Conservation (phyloP, 2,888 invertebrate species). For the Actias luna region DNA sequence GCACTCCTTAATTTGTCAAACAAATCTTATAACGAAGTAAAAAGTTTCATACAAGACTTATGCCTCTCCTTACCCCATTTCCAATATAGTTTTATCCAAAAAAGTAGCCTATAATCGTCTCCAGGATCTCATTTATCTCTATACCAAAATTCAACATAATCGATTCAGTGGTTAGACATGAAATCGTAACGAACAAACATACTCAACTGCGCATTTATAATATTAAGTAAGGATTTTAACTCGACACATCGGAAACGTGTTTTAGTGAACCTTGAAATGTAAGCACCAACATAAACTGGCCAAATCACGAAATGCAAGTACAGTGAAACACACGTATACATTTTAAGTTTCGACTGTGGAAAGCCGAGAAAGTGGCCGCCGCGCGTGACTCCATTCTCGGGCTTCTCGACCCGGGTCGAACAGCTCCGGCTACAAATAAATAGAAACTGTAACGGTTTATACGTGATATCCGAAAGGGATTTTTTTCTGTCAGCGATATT, state of each 20-base stretch:
- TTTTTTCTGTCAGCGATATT: slow-evolving; percentile 33
- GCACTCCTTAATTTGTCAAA: no score
- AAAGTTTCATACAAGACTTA: no score
- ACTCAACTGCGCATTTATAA: no score
- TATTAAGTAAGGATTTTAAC: no score
- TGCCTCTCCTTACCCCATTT: no score
- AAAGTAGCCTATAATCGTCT: no score
- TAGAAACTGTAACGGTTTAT: slow-evolving; percentile 48
- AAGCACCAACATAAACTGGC: neutral
- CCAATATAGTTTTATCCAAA: no score
- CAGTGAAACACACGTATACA: slow-evolving; percentile 13
- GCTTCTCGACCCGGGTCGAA: slow-evolving; percentile 40
- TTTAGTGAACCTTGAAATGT: neutral
- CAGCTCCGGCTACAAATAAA: slow-evolving; percentile 45
- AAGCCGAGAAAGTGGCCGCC: slow-evolving; percentile 37
- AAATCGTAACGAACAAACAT: no score
- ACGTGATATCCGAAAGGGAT: slow-evolving; percentile 39
- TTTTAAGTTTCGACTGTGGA: slow-evolving; percentile 8
- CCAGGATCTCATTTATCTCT: no score
- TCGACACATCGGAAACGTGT: neutral
- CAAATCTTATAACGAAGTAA: no score
- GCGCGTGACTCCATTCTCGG: slow-evolving; percentile 56
- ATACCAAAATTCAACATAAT: no score
- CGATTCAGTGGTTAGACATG: no score
- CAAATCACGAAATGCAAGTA: neutral